Percentiles rank a stretch among this genome's conserved stretches.
phyloP scores from a whole-genome alignment of 2,888 invertebrate genomes.

The Andrena camellia region DNA sequence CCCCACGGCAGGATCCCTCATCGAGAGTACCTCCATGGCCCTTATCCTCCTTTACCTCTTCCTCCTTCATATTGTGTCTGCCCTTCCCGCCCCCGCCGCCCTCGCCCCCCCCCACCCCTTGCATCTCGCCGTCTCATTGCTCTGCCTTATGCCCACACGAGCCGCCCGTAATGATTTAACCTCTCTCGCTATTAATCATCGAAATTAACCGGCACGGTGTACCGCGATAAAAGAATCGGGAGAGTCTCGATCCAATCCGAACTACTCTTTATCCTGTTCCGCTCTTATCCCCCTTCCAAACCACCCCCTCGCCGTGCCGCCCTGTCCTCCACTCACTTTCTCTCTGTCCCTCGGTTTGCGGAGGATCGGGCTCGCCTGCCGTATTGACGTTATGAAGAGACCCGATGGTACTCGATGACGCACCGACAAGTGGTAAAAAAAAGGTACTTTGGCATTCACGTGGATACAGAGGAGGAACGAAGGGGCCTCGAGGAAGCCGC shows the following conservation, averaged over 20 bases:
- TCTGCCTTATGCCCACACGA: conserved; percentile 58
- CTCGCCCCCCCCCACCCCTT: not conserved
- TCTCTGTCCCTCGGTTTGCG: not conserved
- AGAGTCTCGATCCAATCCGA: conserved; percentile 30
- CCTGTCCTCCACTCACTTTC: not conserved
- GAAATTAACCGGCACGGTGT: conserved; percentile 71
- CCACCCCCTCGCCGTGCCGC: not conserved
- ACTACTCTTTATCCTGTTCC: conserved; percentile 1
- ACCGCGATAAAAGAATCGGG: conserved; percentile 23
- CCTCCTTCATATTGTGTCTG: conserved; percentile 65
- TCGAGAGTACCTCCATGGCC: conserved; percentile 68
- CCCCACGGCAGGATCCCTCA: conserved; percentile 66
- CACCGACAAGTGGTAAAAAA: conserved; percentile 12
- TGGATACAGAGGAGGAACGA: not conserved
- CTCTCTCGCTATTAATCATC: conserved; percentile 79
- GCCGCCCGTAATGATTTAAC: conserved; percentile 79
- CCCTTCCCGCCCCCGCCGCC: conserved; percentile 26
- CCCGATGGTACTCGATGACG: conserved; percentile 31
- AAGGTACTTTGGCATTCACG: conserved; percentile 16
- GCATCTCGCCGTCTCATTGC: conserved; percentile 30
- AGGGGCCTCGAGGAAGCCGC: not conserved
- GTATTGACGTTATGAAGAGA: conserved; percentile 23
- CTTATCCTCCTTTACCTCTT: conserved; percentile 65
- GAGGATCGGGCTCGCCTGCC: not conserved
- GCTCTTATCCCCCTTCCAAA: not conserved